These are phyloP conservation scores for Holothuria glaberrima DNA, from an alignment of 35 echinoderm and acorn worm genomes.

Conservation along the genomic window DNA sequence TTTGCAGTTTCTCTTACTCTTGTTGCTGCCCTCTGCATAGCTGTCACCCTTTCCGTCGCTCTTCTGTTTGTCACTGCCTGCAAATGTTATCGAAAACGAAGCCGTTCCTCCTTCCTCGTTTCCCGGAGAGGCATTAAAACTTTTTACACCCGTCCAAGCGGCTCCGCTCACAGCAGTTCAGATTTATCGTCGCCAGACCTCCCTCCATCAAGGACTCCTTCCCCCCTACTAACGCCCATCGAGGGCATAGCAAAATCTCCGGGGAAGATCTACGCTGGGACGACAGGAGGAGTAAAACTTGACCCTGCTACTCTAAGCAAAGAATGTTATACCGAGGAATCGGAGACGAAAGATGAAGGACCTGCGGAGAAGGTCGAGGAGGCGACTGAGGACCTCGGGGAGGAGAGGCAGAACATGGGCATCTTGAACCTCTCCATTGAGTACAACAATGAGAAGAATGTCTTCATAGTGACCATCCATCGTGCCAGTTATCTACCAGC, in stretches of 20 bases:
- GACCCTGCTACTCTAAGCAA: slow-evolving; percentile 82
- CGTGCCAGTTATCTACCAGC: slow-evolving; percentile 79
- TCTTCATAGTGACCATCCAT: slow-evolving; percentile 97
- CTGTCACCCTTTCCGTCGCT: slow-evolving; percentile 63
- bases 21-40: slow-evolving; percentile 76
- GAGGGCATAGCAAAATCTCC: slow-evolving; percentile 69
- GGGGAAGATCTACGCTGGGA: slow-evolving; percentile 73
- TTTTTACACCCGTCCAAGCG: slow-evolving; percentile 76
- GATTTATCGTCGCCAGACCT: slow-evolving; percentile 88
- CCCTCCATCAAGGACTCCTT: slow-evolving; percentile 75
- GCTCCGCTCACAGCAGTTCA: slow-evolving; percentile 81
- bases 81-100: slow-evolving; percentile 77
- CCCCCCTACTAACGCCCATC: slow-evolving; percentile 74
- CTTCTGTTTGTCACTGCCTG: slow-evolving; percentile 82
- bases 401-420: slow-evolving; percentile 71
- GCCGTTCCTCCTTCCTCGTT: slow-evolving; percentile 70
- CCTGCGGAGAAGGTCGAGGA: slow-evolving; percentile 66
- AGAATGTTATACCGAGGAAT: slow-evolving; percentile 92
- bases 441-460: slow-evolving; percentile 83
- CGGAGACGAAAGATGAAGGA: slow-evolving; percentile 69
- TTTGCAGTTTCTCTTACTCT: slow-evolving; percentile 72
- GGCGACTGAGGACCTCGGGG: slow-evolving; percentile 41
- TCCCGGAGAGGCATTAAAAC: slow-evolving; percentile 72
- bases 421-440: slow-evolving; percentile 88
- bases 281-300: slow-evolving; percentile 66